A percentile compares a stretch with the other conserved stretches of the same genome.
phyloP scores from a whole-genome alignment of 2,113 vertebrate species.

The Callopanchax toddi region DNA sequence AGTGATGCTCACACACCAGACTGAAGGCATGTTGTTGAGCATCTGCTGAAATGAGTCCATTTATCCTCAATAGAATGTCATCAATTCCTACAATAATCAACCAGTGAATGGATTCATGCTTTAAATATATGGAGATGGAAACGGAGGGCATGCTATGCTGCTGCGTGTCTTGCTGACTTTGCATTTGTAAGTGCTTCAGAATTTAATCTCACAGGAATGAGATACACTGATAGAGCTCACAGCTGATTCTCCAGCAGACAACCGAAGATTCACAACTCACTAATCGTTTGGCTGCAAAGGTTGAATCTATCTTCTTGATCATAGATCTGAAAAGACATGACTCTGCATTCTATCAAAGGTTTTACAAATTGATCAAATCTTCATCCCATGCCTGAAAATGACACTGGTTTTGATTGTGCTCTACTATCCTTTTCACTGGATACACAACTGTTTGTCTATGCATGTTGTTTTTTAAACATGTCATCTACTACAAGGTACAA shows the following conservation, averaged over 20 bases:
- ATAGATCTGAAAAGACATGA: slow-evolving; percentile 31
- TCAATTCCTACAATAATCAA: slow-evolving; percentile 35
- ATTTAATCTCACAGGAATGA: slow-evolving; percentile 53
- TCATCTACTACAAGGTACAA: too few relatives aligned
- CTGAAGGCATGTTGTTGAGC: slow-evolving; percentile 3
- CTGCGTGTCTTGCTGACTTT: slow-evolving; percentile 4
- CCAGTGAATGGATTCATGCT: slow-evolving; percentile 10
- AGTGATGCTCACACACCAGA: slow-evolving; percentile 41
- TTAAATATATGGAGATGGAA: slow-evolving; percentile 10
- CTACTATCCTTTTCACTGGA: too few relatives aligned
- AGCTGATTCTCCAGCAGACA: slow-evolving; percentile 27
- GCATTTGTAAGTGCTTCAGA: slow-evolving; percentile 3
- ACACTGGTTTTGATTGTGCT: background rate
- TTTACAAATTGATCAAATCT: slow-evolving; percentile 17
- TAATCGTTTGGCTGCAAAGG: slow-evolving; percentile 28
- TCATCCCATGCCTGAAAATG: background rate
- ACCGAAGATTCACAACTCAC: slow-evolving; percentile 19
- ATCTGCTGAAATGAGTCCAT: slow-evolving; percentile 36
- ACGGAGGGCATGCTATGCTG: background rate
- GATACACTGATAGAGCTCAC: slow-evolving; percentile 22
- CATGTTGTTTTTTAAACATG: too few relatives aligned
- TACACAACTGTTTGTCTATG: too few relatives aligned
- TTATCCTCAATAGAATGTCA: slow-evolving; percentile 23
- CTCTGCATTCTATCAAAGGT: slow-evolving; percentile 7
- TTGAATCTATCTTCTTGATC: slow-evolving; percentile 18